Conservation (phyloP, 2,113 vertebrate species). For the Microtus montanus region DNA sequence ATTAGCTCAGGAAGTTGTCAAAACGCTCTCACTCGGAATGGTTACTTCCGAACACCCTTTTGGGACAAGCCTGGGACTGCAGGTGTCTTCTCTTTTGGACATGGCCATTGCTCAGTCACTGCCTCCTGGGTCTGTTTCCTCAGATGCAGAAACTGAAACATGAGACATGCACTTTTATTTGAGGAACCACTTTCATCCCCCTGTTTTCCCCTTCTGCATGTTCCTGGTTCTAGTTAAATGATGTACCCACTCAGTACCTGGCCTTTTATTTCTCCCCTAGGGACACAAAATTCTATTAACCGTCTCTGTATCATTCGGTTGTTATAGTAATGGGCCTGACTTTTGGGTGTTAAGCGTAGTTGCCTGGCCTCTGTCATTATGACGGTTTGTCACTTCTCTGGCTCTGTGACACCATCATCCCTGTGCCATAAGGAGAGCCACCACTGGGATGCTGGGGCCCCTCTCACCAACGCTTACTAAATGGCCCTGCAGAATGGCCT, state of each 20-base stretch:
- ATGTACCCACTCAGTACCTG: background rate
- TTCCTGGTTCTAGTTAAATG: background rate
- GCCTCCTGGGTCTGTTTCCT: background rate
- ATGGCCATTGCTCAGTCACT: background rate
- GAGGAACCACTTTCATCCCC: background rate
- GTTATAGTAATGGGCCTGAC: background rate
- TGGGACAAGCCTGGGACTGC: background rate
- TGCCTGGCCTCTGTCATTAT: background rate
- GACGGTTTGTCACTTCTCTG: background rate
- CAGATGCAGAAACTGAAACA: background rate
- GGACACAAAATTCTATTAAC: background rate
- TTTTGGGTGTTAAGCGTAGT: background rate
- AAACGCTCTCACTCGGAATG: background rate
- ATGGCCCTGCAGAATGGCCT: background rate
- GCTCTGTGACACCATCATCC: background rate
- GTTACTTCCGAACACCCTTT: background rate
- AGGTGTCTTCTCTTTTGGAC: background rate
- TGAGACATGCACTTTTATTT: background rate
- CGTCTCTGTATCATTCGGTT: background rate
- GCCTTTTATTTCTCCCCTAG: background rate
- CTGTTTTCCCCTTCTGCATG: background rate
- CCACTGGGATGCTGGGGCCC: background rate
- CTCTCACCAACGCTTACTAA: background rate
- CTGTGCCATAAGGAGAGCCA: background rate
- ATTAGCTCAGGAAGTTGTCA: background rate